Evolutionary conservation across 2,888 invertebrate genomes (phyloP).

Genomic region (Rhaphigaster nebulosa): DNA sequence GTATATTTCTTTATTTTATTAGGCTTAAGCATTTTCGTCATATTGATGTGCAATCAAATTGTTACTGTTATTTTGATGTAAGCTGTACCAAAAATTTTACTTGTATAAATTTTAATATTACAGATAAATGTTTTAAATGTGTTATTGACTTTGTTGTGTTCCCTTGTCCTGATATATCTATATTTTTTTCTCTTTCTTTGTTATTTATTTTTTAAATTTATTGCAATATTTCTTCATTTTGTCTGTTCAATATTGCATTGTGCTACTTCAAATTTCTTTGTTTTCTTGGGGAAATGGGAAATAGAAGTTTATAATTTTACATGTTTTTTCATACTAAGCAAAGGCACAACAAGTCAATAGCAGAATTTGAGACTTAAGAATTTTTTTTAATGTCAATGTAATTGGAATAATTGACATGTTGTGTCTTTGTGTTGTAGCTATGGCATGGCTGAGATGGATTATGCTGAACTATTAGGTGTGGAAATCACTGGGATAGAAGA

Average conservation of each 20-base stretch:
- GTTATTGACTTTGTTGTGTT: conserved; percentile 62
- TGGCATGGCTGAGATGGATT: conserved; percentile 65
- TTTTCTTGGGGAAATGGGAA: neutral
- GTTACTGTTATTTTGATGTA: conserved; percentile 59
- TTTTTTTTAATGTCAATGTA: conserved; percentile 13
- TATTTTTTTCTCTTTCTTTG: conserved; percentile 43
- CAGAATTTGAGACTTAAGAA: conserved; percentile 24
- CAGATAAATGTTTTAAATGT: conserved; percentile 59
- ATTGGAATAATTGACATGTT: conserved; percentile 61
- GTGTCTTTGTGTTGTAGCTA: conserved; percentile 64
- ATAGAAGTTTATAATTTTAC: neutral
- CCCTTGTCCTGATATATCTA: conserved; percentile 49
- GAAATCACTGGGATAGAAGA: conserved; percentile 65
- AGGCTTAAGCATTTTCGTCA: conserved; percentile 47
- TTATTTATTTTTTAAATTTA: neutral
- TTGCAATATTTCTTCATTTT: neutral
- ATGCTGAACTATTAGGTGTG: conserved; percentile 65
- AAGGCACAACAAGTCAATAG: conserved; percentile 61
- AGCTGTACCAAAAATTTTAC: conserved; percentile 56
- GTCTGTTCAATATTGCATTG: neutral
- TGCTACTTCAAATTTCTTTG: neutral
- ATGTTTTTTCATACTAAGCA: conserved; percentile 16
- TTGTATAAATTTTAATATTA: conserved; percentile 58
- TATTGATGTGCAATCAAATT: conserved; percentile 60
- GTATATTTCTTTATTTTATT: conserved; percentile 54